Evolutionary conservation across 2,113 vertebrate genomes (phyloP).

Genomic region (human): GRCh38 chr11:70017501-70018000

Average conservation of each 20-base stretch:
- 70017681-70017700: background rate
- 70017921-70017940: background rate
- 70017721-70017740: background rate
- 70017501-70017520: too few relatives aligned
- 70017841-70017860: background rate
- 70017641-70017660: background rate
- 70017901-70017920: accelerated
- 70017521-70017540: too few relatives aligned
- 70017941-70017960: accelerated
- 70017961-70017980: background rate
- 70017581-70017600: background rate
- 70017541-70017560: background rate
- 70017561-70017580: background rate
- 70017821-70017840: background rate
- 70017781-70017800: background rate
- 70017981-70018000: background rate
- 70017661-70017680: background rate
- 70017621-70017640: background rate
- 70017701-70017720: background rate
- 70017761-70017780: background rate
- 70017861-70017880: accelerated
- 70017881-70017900: background rate
- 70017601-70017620: background rate
- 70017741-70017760: background rate
- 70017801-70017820: background rate